A percentile compares a stretch with the other conserved stretches of the same genome.
Evolutionary conservation across 2,888 invertebrate species (phyloP).

Genomic region (Pecten maximus): DNA sequence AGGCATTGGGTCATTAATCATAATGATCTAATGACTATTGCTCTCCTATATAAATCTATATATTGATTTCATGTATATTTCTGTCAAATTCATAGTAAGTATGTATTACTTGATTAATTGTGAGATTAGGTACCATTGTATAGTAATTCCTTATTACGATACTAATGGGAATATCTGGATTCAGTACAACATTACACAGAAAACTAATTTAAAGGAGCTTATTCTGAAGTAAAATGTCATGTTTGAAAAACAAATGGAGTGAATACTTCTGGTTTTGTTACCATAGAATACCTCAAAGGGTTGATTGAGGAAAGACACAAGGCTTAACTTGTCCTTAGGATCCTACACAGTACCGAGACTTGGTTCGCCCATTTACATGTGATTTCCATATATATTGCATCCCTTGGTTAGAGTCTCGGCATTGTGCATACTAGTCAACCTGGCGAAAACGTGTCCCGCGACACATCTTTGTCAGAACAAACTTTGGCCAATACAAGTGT

Average conservation of each 20-base stretch:
- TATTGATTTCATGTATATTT: neutral
- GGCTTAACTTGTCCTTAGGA: neutral
- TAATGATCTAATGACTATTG: neutral
- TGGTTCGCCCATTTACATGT: slow-evolving; percentile 5
- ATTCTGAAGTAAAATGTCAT: slow-evolving; percentile 18
- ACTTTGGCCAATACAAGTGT: neutral
- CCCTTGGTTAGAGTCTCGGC: neutral
- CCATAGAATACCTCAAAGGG: neutral
- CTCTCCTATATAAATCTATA: neutral
- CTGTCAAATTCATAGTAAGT: neutral
- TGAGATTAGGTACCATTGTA: neutral
- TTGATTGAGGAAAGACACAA: neutral
- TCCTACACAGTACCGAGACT: neutral
- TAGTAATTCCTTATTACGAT: neutral
- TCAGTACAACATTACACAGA: neutral
- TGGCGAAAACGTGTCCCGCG: neutral
- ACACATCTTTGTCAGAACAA: neutral
- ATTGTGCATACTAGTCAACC: neutral
- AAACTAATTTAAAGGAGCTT: slow-evolving; percentile 27
- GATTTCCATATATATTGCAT: slow-evolving; percentile 29
- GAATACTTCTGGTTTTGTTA: neutral
- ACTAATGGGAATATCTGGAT: neutral
- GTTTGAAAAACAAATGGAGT: neutral
- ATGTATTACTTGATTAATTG: neutral
- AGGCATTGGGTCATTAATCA: too few relatives aligned